Base-by-base conservation (phyloP, 2,888 invertebrate species). In the Nycteola revayana region DNA sequence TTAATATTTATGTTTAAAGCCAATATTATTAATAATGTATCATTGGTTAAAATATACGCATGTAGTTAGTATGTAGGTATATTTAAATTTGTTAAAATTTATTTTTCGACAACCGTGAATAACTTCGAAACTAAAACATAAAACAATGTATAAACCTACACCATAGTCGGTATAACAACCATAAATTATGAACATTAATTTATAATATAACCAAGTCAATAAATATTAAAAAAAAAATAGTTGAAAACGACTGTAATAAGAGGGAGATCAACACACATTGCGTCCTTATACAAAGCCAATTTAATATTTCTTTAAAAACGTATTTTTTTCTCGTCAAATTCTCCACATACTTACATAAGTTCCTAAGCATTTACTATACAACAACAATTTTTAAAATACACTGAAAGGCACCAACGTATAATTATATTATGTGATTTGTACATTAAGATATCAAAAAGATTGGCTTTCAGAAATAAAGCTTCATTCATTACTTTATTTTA, bases 331-430 rank as follows among this genome's bases (percentile, higher is more conserved):
- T 10, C 20, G 3, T 11, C 31, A 30, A 23, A 29, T 35, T 32
- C n/a, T 9, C 23, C 28, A 31, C 25, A 6, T 39, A 26, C 22
- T 26, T 25, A 29, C 18, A 28, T 33, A n/a, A 10, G 24, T 41
- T 28, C 21, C 10, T 42, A 46, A 36, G 32, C 10, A 1, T 44
- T 49, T 45, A 32, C 22, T 46, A 47, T 28, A 36, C 42, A 44
- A 45, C 26, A 47, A 48, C 37, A 45, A 46, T 23, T 43, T 50
- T 51, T 43, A 49, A 62, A 46, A 49, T 49, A 58, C 42, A 39
- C 30, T 36, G 28, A 60, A 66, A 67, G 62, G 66, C 66, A 67
- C 64, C 36, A 65, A 63, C 52, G 32, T 49, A 55, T 57, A 36
- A 36, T 49, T 44, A 42, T 48, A 42, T 42, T 41, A 21, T 32